Evolutionary conservation across 35 echinoderm and acorn worm species (phyloP).

Genomic region (Heliocidaris tuberculata): DNA sequence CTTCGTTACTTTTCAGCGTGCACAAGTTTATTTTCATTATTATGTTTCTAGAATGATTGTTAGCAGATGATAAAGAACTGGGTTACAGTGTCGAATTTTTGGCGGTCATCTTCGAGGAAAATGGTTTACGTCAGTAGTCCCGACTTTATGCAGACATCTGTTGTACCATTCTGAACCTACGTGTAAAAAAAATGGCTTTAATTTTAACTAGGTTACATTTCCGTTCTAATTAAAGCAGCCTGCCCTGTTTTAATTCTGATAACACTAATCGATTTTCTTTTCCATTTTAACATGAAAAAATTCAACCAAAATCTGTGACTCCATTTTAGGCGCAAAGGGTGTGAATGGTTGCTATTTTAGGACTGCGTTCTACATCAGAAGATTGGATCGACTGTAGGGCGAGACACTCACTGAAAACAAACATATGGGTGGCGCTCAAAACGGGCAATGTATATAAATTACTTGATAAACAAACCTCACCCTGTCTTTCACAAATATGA

Average conservation of each 20-base stretch:
- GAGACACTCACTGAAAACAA: not conserved
- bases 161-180: not conserved
- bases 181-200: not conserved
- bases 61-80: too few relatives aligned
- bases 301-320: not conserved
- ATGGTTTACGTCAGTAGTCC: not conserved
- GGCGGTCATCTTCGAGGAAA: not conserved
- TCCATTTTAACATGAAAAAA: not conserved
- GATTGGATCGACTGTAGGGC: not conserved
- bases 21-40: too few relatives aligned
- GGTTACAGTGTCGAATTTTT: not conserved
- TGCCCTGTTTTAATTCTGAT: not conserved
- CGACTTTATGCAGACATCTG: not conserved
- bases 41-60: too few relatives aligned
- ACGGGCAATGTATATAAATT: not conserved
- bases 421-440: not conserved
- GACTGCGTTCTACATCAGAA: not conserved
- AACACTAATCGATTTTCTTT: not conserved
- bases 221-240: not conserved
- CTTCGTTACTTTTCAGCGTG: too few relatives aligned
- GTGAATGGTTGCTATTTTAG: not conserved
- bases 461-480: not conserved
- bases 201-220: not conserved
- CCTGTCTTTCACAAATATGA: not conserved
- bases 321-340: not conserved